Conservation (phyloP, 2,888 invertebrate genomes). For the Venusia cambrica region DNA sequence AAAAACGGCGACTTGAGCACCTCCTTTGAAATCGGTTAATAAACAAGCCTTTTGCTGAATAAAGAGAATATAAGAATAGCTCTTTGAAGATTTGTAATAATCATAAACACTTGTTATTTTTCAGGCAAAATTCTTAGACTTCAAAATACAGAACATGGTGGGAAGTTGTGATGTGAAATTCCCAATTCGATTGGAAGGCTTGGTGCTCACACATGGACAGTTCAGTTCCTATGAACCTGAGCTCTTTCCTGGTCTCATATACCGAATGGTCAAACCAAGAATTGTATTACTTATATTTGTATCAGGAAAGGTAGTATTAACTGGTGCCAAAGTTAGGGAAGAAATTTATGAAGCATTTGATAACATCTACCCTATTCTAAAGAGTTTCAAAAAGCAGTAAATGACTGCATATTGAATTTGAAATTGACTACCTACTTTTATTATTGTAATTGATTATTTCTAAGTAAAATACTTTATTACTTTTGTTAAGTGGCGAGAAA, state of each 20-base stretch:
- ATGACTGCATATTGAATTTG: too few relatives aligned
- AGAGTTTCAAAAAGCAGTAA: slow-evolving; percentile 95
- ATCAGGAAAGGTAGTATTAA: slow-evolving; percentile 98
- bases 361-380: slow-evolving; percentile 97
- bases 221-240: slow-evolving; percentile 97
- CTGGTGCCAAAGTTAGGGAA: slow-evolving; percentile 96
- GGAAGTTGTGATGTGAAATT: slow-evolving; percentile 90
- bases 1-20: too few relatives aligned
- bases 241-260: slow-evolving; percentile 98
- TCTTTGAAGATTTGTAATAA: too few relatives aligned
- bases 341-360: slow-evolving; percentile 98
- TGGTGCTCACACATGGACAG: slow-evolving; percentile 87
- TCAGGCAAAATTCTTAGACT: slow-evolving; percentile 90
- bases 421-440: too few relatives aligned
- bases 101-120: too few relatives aligned
- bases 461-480: too few relatives aligned
- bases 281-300: slow-evolving; percentile 99
- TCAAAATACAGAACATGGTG: slow-evolving; percentile 91
- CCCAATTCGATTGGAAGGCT: slow-evolving; percentile 87
- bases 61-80: too few relatives aligned
- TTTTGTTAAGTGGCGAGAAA: too few relatives aligned
- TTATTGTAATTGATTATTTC: too few relatives aligned
- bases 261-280: slow-evolving; percentile 98
- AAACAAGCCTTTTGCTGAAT: too few relatives aligned
- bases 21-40: too few relatives aligned